Base-by-base conservation (phyloP, 2,113 vertebrate species). In the Ctenodactylus gundi region DNA sequence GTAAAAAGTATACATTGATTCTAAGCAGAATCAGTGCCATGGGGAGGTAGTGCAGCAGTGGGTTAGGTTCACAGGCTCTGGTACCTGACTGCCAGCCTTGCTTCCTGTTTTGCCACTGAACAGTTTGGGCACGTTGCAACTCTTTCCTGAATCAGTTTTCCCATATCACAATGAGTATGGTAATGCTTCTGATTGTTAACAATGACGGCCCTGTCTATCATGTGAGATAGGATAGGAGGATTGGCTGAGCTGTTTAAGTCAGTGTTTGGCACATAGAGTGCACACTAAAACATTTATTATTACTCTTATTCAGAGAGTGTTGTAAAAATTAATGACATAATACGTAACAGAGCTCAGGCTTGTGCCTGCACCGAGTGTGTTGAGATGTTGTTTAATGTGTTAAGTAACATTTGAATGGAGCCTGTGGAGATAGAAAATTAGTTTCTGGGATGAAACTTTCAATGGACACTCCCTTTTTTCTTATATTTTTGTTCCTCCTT, bases 41-140 rank as follows among this genome's bases (percentile, higher is more conserved):
- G 6, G 2, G 25, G 14, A 44, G 31, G 23, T 25, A 14, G 17
- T 0, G 0, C 17, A 17, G 39, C 34, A 41, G n/a, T 23, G 11
- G 53, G 6, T 34, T 55, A 58, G 6, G 67, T 51, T n/a, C 67
- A 31, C 14, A 70, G 84, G 29, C 6, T 23, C 65, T 39, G 15
- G 23, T 27, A 23, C 25, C 20, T 36, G 34, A 60, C 41, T 14
- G 10, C 27, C 8, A 44, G 36, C 11, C 31, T 36, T 76, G 31
- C 14, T 17, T 84, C 44, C 20, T n/a, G 70, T 31, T 73, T 41
- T 31, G 15, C 17, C 53, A 67, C 6, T 49, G 12, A 25, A 21
- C 17, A 15, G 8, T 9, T 51, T 31, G 89, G 53, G n/a, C 21
- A 36, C 34, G 20, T 23, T 44, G 20, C 44, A 25, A 44, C 6